Evolutionary conservation across 1,140 invertebrate species (phyloP).

Genomic region (Drosophila sp.): DNA sequence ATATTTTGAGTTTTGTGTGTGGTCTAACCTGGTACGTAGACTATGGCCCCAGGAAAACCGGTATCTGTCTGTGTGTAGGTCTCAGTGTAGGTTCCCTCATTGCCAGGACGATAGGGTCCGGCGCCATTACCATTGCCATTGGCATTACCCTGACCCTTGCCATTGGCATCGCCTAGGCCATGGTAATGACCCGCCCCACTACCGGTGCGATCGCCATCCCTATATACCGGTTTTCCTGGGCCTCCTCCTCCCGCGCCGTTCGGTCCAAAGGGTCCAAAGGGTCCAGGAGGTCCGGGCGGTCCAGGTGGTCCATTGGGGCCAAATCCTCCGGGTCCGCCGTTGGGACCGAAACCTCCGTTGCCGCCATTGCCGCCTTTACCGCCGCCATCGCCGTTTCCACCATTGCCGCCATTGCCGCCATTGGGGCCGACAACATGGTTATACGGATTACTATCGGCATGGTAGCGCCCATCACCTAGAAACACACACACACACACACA

Average conservation of each 20-base stretch:
- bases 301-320: conserved; percentile 67
- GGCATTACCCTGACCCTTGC: conserved; percentile 36
- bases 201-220: conserved; percentile 56
- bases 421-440: conserved; percentile 64
- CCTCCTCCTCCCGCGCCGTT: conserved; percentile 62
- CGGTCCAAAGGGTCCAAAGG: conserved; percentile 57
- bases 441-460: conserved; percentile 57
- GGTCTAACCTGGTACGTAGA: conserved; percentile 77
- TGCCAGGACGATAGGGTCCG: conserved; percentile 37
- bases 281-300: conserved; percentile 64
- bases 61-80: conserved; percentile 56
- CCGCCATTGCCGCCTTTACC: conserved; percentile 42
- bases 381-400: conserved; percentile 37
- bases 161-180: conserved; percentile 34
- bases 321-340: conserved; percentile 58
- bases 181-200: conserved; percentile 39
- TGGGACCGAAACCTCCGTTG: conserved; percentile 45
- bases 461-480: conserved; percentile 71
- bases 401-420: conserved; percentile 48
- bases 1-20: conserved; percentile 31
- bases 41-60: conserved; percentile 81
- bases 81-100: conserved; percentile 56
- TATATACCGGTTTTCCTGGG: conserved; percentile 77
- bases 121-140: conserved; percentile 29
- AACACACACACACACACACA: conserved; percentile 56